Evolutionary conservation across 2,113 vertebrate genomes (phyloP), one percentile per base, ranked within the genome.

Genomic region (Xerus inauris): DNA sequence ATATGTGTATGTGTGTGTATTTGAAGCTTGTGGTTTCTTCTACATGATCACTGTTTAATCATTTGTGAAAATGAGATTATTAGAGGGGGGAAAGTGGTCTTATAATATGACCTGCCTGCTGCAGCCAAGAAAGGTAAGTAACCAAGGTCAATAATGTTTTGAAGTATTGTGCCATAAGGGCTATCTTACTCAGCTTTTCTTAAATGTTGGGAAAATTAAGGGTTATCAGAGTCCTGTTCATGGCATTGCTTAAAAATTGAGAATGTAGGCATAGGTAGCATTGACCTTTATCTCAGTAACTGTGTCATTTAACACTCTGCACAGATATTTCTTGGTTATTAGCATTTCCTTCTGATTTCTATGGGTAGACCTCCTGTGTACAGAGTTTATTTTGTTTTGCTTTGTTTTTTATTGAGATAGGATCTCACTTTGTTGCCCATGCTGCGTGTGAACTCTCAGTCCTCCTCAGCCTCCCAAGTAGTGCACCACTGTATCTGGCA

Each of bases 11-110:
- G 49, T 91, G 93, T 54, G 59, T 83, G 20, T 87, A 54, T 84
- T 97, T 92, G 96, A 71, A 89, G 77, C 28, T 85, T 94, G 11
- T 54, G 57, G 42, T 86, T 83, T 96, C 73, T 89, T 96, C 38
- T 91, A 45, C 22, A 5, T 54, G 32, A 3, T 94, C 83, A 22
- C 93, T 96, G 69, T 94, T 87, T 51, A 2, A 30, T 87, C 16
- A 77, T 82, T 95, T 95, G 12, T 91, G 88, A 40, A 24, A 89
- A 81, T 92, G 40, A 81, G 89, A 91, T 88, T 81, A 7, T 87
- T 90, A 76, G 54, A 79, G 77, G 26, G 19, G 5, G 40, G 87
- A 65, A 57, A 73, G 10, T 93, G 35, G 38, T 86, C 32, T 87
- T 93, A 79, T 35, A 75, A 86, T 85, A 49, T 71, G 54, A 97